Conservation (phyloP, 1,140 invertebrate species). For the Melitaea cinxia region DNA sequence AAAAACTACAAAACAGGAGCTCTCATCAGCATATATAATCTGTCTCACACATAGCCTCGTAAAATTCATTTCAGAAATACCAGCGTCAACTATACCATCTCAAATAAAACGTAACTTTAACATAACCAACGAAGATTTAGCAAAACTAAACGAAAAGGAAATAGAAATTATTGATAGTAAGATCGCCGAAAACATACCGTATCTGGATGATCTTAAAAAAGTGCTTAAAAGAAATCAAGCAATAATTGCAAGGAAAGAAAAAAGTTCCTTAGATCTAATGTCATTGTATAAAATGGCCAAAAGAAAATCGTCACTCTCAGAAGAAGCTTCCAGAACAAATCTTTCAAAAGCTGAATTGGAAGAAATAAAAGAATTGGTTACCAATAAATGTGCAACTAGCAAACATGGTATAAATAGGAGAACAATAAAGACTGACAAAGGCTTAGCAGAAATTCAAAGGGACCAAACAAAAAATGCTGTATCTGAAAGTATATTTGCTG, state of each 20-base stretch:
- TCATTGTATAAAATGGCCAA: conserved; percentile 66
- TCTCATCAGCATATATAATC: too few species aligned
- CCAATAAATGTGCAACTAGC: conserved; percentile 56
- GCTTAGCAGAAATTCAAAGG: conserved; percentile 16
- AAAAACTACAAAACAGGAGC: too few species aligned
- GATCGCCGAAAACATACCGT: conserved; percentile 58
- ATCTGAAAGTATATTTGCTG: conserved; percentile 54
- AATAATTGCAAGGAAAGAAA: conserved; percentile 48
- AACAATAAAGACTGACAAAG: conserved; percentile 42
- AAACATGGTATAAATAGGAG: conserved; percentile 56
- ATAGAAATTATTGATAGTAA: conserved; percentile 70
- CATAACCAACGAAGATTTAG: conserved; percentile 53
- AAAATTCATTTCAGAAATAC: conserved; percentile 29
- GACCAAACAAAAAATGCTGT: conserved; percentile 30
- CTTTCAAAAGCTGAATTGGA: conserved; percentile 58
- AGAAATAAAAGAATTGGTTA: conserved; percentile 64
- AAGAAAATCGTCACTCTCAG: conserved; percentile 35
- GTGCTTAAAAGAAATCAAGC: conserved; percentile 58
- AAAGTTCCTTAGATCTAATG: conserved; percentile 51
- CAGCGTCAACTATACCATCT: conserved; percentile 39
- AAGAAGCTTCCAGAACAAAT: conserved; percentile 49
- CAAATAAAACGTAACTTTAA: conserved; percentile 52
- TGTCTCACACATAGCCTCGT: too few species aligned
- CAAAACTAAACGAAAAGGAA: conserved; percentile 59
- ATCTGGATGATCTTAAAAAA: conserved; percentile 58